Evolutionary conservation across 2,797 vertebrate species (phyloP).

Genomic region (Caiman crocodilus): DNA sequence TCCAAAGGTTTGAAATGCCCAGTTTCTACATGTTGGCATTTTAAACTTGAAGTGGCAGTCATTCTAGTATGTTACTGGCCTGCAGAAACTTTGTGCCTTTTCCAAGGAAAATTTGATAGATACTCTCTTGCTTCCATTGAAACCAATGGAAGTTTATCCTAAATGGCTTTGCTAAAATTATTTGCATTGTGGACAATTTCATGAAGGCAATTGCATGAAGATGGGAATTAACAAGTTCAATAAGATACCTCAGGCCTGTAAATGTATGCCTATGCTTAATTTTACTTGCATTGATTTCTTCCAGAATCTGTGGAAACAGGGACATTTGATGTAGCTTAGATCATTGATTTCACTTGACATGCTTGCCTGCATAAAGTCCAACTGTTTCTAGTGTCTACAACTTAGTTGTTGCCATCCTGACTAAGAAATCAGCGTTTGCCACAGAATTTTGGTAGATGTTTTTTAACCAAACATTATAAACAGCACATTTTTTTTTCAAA

Average conservation of each 20-base stretch:
- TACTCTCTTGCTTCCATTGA: background rate
- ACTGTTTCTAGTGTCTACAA: background rate
- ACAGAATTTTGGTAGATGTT: background rate
- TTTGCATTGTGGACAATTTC: background rate
- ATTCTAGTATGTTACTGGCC: conserved; percentile 49
- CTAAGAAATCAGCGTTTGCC: background rate
- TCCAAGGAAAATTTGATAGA: background rate
- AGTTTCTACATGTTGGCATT: conserved; percentile 17
- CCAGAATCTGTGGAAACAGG: background rate
- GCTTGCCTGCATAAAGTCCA: background rate
- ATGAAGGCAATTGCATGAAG: conserved; percentile 8
- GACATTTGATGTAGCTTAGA: background rate
- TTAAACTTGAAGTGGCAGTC: conserved; percentile 37
- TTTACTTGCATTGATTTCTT: conserved; percentile 1
- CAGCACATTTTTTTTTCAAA: background rate
- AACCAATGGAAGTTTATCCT: background rate
- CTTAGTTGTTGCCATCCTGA: background rate
- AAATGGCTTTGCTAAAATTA: conserved; percentile 13
- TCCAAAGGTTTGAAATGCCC: conserved; percentile 19
- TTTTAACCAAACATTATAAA: background rate
- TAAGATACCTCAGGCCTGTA: conserved; percentile 10
- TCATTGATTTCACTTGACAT: background rate
- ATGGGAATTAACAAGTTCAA: background rate
- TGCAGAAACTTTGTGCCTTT: conserved; percentile 30
- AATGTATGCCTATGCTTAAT: background rate